Evolutionary conservation across 2,797 vertebrate genomes (phyloP).

Genomic region (Merluccius polli): DNA sequence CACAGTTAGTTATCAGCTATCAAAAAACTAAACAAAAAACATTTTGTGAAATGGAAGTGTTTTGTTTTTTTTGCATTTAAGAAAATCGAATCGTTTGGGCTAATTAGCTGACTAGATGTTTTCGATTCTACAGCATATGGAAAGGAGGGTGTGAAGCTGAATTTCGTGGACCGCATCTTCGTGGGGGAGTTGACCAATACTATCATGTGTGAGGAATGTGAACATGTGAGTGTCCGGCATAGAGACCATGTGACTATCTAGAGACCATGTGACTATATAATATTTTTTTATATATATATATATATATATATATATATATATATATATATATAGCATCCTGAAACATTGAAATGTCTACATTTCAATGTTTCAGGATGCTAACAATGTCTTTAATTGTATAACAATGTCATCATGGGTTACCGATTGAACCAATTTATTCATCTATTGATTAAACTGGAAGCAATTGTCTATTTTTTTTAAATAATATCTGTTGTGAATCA

Average conservation of each 20-base stretch:
- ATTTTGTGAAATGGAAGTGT: neutral
- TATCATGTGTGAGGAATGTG: constrained; percentile 98
- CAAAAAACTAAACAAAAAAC: neutral
- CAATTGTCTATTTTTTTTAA: too few relatives aligned
- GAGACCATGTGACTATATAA: too few relatives aligned
- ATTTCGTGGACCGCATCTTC: constrained; percentile 97
- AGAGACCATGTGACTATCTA: too few relatives aligned
- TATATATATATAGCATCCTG: too few relatives aligned
- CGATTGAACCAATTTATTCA: too few relatives aligned
- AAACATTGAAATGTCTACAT: too few relatives aligned
- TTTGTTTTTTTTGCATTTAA: neutral
- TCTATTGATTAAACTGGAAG: too few relatives aligned
- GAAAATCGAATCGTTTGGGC: neutral
- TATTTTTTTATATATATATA: too few relatives aligned
- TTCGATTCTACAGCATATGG: constrained; percentile 82
- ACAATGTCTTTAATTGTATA: neutral
- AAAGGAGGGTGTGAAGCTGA: constrained; percentile 97
- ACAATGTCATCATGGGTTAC: too few relatives aligned
- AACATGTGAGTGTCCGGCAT: constrained; percentile 86
- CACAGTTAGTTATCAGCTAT: neutral
- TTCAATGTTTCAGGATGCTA: neutral
- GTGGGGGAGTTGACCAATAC: constrained; percentile 98
- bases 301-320: too few relatives aligned
- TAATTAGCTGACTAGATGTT: neutral
- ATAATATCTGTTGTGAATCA: too few relatives aligned